Percentiles rank a stretch among this genome's conserved stretches.
phyloP scores from a whole-genome alignment of 2,113 vertebrate genomes.

The Paracanthobrama guichenoti region DNA sequence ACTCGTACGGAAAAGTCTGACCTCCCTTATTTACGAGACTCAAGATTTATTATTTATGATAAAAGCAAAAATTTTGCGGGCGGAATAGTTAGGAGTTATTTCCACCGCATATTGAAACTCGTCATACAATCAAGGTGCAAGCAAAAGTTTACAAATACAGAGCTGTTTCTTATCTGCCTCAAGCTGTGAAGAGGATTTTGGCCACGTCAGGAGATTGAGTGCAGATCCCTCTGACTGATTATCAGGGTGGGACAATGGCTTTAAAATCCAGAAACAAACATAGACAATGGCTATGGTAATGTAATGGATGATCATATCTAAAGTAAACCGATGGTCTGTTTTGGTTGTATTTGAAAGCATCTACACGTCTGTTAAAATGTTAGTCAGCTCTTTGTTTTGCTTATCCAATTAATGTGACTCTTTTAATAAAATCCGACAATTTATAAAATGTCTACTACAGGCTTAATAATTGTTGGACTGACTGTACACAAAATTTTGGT shows the following conservation, averaged over 20 bases:
- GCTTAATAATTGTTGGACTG: neutral
- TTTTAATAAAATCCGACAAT: neutral
- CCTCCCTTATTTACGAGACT: constrained; percentile 53
- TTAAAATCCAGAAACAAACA: constrained; percentile 60
- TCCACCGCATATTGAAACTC: constrained; percentile 42
- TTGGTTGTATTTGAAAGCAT: constrained; percentile 11
- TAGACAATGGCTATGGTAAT: constrained; percentile 52
- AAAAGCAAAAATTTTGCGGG: constrained; percentile 49
- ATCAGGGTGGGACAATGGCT: constrained; percentile 55
- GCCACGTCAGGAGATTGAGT: constrained; percentile 54
- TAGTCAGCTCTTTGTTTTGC: constrained; percentile 26
- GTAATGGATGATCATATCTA: constrained; percentile 35
- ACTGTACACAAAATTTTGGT: neutral
- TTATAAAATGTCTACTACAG: neutral
- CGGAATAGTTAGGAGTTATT: constrained; percentile 43
- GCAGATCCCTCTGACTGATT: constrained; percentile 53
- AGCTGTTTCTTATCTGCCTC: constrained; percentile 42
- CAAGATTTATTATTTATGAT: constrained; percentile 50
- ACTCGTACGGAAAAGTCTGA: constrained; percentile 46
- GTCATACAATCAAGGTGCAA: constrained; percentile 48
- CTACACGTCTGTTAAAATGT: constrained; percentile 19
- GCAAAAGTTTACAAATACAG: constrained; percentile 37
- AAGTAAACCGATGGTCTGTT: constrained; percentile 29
- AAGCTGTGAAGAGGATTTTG: constrained; percentile 47
- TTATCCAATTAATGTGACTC: constrained; percentile 16